Evolutionary conservation across 2,797 vertebrate species (phyloP), one percentile per base, ranked within the genome.

Genomic region (Agapornis canus): DNA sequence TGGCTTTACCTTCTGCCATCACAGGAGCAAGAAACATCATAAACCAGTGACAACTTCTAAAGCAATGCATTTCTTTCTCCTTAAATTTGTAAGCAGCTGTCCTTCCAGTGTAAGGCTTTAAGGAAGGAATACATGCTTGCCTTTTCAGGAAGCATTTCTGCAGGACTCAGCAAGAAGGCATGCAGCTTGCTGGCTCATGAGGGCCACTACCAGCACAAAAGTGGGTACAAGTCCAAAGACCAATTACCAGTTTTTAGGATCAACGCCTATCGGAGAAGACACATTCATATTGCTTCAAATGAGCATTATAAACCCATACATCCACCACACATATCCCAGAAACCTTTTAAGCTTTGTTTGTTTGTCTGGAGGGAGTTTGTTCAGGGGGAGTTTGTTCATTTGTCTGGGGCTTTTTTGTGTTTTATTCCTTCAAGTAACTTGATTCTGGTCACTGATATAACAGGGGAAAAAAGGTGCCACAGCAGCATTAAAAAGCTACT

Each of bases 261-360:
- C 65, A 57, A 31, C 19, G 40, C 22, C 48, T n/a, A 39, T 22
- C 29, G 56, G 48, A 61, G 48, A 35, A 21, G n/a, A 15, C 7
- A 23, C 4, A 27, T 40, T 75, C 52, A 20, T 2, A 19, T 2
- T 4, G 31, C 42, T 85, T 63, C 40, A 83, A 15, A 26, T 0
- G 0, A 84, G 27, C 29, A 65, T 52, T 6, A 10, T 3, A 45
- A 63, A 63, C 66, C 39, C 23, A 11, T 9, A 49, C 35, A 63
- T 49, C 21, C 31, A n/a, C 18, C 6, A 16, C 13, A 27, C 0
- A 0, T 32, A 69, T 10, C 35, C 48, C 18, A 47, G 59, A 65
- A 68, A 37, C 2, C 5, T 63, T 52, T 27, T 20, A 81, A 57
- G 25, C 9, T 0, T 18, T n/a, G 20, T 13, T 39, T 40, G 54